Base-by-base conservation (phyloP, 2,113 vertebrate genomes). In the Lichenostomus cassidix region DNA sequence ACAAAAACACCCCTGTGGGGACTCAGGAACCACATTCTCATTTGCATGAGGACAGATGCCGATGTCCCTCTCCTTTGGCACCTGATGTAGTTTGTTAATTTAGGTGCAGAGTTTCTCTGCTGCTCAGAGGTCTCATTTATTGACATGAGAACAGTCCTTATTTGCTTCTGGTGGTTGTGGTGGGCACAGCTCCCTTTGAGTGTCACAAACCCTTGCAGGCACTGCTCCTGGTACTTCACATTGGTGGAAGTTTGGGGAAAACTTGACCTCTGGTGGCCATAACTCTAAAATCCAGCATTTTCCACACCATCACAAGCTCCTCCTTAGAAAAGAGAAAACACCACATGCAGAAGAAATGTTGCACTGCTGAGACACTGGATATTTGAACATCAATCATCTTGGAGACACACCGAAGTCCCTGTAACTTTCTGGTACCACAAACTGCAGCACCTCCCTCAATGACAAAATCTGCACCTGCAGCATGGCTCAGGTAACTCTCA, bases 181-280 rank as follows among this genome's bases (percentile, higher is more conserved):
- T 22, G 5, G 41, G 25, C 68, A 16, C 25, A 71, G 24, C 6
- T 71, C 19, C 4, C 15, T 58, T 8, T 35, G 21, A 13, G 35
- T 20, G 29, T 47, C 44, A 56, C 21, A 88, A 22, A 22, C 6
- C 46, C 29, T 20, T 33, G 31, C 20, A 49, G 17, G 58, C 21
- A 37, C 21, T 60, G 58, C 1, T 11, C 9, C 37, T 4, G 6
- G 2, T 47, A 15, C 9, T 74, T 77, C 55, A 11, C 5, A 8
- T 3, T 0, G 0, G 2, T 10, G 4, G 7, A 41, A 89, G 42
- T 11, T n/a, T 25, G 16, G 10, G 11, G 23, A 10, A 7, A 91
- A 5, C 15, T 44, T 71, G 28, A 65, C 2, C 16, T 71, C 25
- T 79, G 46, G 55, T n/a, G 56, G 42, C 7, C 12, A 46, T 15